These are phyloP conservation scores for Lasioglossum figueresi DNA, from an alignment of 2,888 invertebrate species.

Conservation along the genomic window DNA sequence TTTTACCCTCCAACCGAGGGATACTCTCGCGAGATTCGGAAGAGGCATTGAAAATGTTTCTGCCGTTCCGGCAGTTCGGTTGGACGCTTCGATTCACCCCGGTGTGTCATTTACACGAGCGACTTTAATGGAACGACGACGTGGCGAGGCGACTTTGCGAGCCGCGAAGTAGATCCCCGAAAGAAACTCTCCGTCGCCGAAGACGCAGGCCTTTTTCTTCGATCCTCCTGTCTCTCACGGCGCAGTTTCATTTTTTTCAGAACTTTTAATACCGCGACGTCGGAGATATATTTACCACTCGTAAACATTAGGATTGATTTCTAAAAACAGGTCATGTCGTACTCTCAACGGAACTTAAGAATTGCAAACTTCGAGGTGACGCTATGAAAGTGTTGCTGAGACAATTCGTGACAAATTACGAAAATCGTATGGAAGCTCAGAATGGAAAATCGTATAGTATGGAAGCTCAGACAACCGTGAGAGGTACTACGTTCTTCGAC, in stretches of 20 bases:
- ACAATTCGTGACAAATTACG: too few relatives aligned
- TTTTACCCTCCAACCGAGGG: constrained; percentile 23
- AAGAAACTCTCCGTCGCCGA: constrained; percentile 21
- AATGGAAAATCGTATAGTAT: too few relatives aligned
- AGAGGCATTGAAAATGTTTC: constrained; percentile 49
- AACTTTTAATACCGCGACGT: neutral
- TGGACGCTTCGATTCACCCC: constrained; percentile 41
- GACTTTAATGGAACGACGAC: constrained; percentile 19
- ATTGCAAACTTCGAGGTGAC: too few relatives aligned
- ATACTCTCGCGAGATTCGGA: constrained; percentile 35
- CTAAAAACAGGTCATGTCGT: neutral
- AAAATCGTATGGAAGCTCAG: too few relatives aligned
- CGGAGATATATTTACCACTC: neutral
- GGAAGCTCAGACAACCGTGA: too few relatives aligned
- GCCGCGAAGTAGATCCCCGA: constrained; percentile 49
- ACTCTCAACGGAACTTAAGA: neutral
- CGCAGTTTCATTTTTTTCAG: neutral
- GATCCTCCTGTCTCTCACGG: neutral
- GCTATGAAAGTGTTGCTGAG: too few relatives aligned
- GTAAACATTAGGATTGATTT: neutral
- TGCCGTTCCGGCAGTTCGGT: constrained; percentile 29
- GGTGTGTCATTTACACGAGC: constrained; percentile 21
- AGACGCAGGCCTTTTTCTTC: neutral
- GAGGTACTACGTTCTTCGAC: too few relatives aligned
- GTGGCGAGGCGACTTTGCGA: constrained; percentile 28